Percentiles rank a stretch among this genome's conserved stretches.
phyloP scores from a whole-genome alignment of 2,797 vertebrate genomes.

The Silurus lanzhouensis region DNA sequence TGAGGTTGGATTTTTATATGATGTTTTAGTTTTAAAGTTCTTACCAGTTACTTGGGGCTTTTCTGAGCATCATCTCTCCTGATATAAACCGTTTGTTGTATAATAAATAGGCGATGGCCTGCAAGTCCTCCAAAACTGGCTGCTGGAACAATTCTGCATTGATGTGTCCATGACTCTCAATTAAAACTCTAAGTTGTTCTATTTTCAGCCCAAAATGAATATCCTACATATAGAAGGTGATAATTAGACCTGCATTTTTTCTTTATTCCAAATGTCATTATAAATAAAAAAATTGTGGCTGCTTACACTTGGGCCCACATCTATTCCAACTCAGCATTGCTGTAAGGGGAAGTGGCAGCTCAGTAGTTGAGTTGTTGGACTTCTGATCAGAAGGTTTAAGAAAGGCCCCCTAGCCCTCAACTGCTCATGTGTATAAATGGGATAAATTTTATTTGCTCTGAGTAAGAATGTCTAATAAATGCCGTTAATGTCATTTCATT shows the following conservation, averaged over 20 bases:
- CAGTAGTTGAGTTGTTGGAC: too few relatives aligned
- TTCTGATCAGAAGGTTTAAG: too few relatives aligned
- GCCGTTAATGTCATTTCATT: too few relatives aligned
- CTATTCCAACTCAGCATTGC: too few relatives aligned
- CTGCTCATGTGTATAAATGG: too few relatives aligned
- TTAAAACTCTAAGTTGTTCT: neutral
- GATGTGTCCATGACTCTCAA: neutral
- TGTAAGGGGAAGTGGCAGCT: too few relatives aligned
- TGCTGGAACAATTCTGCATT: neutral
- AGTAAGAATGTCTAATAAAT: too few relatives aligned
- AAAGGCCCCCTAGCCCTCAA: too few relatives aligned
- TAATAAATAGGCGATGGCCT: neutral
- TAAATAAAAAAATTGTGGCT: neutral
- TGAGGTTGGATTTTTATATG: too few relatives aligned
- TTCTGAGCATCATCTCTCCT: neutral
- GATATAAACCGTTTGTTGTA: neutral
- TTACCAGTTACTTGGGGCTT: too few relatives aligned
- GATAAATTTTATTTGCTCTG: too few relatives aligned
- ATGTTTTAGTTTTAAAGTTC: too few relatives aligned
- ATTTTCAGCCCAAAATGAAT: neutral
- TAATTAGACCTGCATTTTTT: neutral
- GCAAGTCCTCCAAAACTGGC: neutral
- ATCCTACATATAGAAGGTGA: neutral
- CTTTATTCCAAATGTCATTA: neutral
- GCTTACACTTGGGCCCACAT: neutral